These are phyloP conservation scores for Puffinus mauretanicus DNA, from an alignment of 2,113 vertebrate species.

Conservation along the genomic window DNA sequence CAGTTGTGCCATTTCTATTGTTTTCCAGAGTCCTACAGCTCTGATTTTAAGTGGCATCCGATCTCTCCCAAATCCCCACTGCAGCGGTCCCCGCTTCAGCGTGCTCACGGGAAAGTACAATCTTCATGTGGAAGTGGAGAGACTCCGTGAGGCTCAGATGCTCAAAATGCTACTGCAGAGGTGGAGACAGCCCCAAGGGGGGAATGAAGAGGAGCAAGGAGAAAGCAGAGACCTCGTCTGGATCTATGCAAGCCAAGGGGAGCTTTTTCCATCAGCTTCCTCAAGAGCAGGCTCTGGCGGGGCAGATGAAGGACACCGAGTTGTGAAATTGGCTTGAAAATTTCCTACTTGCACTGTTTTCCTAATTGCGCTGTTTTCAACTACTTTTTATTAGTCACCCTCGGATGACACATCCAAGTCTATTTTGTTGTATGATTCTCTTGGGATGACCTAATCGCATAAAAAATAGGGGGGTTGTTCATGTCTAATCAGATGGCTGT, in stretches of 20 bases:
- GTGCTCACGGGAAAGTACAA: neutral
- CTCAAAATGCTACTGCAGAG: neutral
- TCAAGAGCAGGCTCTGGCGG: neutral
- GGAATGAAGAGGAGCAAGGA: neutral
- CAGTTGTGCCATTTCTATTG: neutral
- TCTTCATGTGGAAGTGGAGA: neutral
- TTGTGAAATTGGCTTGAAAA: neutral
- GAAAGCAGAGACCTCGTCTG: neutral
- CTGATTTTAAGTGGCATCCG: neutral
- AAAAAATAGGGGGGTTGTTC: conserved; percentile 41
- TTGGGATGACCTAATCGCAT: conserved; percentile 44
- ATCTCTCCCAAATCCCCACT: neutral
- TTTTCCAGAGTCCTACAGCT: neutral
- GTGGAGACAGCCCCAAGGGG: neutral
- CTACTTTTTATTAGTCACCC: conserved; percentile 29
- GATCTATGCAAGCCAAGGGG: neutral
- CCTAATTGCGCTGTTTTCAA: conserved; percentile 21
- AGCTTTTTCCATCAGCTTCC: neutral
- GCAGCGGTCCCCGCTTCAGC: neutral
- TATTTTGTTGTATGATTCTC: conserved; percentile 34
- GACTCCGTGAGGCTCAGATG: neutral
- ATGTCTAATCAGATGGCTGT: conserved; percentile 44
- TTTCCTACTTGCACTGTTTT: neutral
- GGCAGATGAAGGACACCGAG: neutral
- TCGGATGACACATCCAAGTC: conserved; percentile 17